Conservation (phyloP, 2,888 invertebrate genomes). For the Eupsilia transversa region DNA sequence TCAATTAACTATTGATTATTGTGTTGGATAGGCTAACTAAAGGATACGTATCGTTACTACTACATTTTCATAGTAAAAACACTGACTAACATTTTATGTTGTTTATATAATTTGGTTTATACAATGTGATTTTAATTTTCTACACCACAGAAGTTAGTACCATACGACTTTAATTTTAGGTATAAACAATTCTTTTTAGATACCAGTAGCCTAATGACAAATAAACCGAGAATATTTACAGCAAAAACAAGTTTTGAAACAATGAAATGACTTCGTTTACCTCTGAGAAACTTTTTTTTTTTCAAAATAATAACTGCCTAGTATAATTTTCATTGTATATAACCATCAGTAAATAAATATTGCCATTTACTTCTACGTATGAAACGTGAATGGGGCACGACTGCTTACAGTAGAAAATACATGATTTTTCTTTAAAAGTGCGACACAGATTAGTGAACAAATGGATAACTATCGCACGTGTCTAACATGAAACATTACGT, state of each 20-base stretch:
- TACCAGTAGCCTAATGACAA: constrained; percentile 9
- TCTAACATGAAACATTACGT: no score
- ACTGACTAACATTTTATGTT: constrained; percentile 48
- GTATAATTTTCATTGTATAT: constrained; percentile 6
- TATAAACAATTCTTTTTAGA: constrained; percentile 28
- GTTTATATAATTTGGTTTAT: constrained; percentile 44
- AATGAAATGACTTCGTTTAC: background rate
- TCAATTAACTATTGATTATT: no score
- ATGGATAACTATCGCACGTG: constrained; percentile 27
- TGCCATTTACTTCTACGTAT: constrained; percentile 34
- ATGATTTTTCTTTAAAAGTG: constrained; percentile 55
- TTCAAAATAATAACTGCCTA: background rate
- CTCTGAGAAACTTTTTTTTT: background rate
- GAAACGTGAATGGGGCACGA: constrained; percentile 67
- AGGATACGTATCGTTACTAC: constrained; percentile 42
- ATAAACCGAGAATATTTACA: constrained; percentile 30
- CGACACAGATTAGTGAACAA: constrained; percentile 31
- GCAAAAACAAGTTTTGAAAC: background rate
- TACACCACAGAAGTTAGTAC: constrained; percentile 57
- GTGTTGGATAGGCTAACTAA: no score
- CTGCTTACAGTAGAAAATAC: constrained; percentile 59
- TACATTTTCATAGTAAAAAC: constrained; percentile 46
- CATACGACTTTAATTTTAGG: constrained; percentile 44
- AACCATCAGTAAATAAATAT: constrained; percentile 21
- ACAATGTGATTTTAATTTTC: constrained; percentile 46